Evolutionary conservation across 2,888 invertebrate genomes (phyloP), one percentile per base, ranked within the genome.

Genomic region (Cerastis leucographa): DNA sequence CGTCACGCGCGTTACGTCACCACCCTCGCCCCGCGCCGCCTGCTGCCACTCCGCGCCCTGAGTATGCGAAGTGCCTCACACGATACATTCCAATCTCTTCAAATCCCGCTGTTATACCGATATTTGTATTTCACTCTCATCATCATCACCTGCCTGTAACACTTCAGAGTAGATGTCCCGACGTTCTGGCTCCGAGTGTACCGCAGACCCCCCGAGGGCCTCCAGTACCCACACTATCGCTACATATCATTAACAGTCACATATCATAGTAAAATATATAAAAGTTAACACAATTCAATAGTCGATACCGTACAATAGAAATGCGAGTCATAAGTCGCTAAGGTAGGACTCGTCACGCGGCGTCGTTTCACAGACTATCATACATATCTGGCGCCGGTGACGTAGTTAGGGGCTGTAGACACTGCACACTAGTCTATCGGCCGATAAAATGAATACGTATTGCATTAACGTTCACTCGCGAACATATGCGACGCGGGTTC

Each of bases 271-370:
- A 74, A 62, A 77, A 81, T 71, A 78, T 84, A 73, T 73, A 77
- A 71, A 77, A 80, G 40, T 74, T 80, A n/a, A 76, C 69, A 82
- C 69, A 78, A 73, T 71, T 74, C 73, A 66, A 83, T 76, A 76
- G 69, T 77, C 71, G 72, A 66, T 73, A 81, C 66, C 56, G 12
- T 73, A 82, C 77, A 73, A 70, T 84, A 68, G 59, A 82, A 64
- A 69, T 76, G 74, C 73, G 78, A 76, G 72, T 67, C 70, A 25
- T 19, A 64, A n/a, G 64, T 71, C 85, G 70, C 71, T 73, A 49
- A 59, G 56, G 70, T 61, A 46, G 68, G 56, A 54, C 59, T 40
- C 80, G 29, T 29, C 71, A 7, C 68, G 35, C 59, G 62, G 71
- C 79, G 62, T 14, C 19, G 14, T 62, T 71, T 51, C 77, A 35